Conservation (phyloP, 2,113 vertebrate species). For the Sigmodon hispidus region DNA sequence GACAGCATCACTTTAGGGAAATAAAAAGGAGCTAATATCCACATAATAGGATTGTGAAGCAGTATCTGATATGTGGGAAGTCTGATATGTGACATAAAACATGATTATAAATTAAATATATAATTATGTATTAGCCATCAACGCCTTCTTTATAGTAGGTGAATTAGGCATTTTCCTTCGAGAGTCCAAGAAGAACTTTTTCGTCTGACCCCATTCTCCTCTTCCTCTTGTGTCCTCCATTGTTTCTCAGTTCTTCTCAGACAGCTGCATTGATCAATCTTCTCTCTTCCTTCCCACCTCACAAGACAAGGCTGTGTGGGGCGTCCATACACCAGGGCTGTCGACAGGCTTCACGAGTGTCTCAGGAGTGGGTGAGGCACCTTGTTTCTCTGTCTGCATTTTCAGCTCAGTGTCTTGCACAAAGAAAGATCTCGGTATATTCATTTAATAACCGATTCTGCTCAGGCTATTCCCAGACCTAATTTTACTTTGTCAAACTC, state of each 20-base stretch:
- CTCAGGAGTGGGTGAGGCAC: background rate
- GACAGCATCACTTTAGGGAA: background rate
- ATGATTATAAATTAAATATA: background rate
- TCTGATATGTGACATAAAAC: background rate
- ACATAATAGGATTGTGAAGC: background rate
- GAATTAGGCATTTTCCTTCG: background rate
- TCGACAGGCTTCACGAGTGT: background rate
- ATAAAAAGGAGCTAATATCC: background rate
- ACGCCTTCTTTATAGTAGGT: background rate
- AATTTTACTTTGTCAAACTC: background rate
- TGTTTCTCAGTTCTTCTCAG: fast-evolving
- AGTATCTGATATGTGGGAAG: background rate
- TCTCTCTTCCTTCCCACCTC: background rate
- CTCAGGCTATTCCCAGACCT: background rate
- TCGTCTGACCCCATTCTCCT: background rate
- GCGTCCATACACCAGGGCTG: no score
- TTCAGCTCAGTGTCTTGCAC: background rate
- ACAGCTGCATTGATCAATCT: no score
- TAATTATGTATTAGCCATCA: background rate
- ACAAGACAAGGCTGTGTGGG: background rate
- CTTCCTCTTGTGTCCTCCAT: background rate
- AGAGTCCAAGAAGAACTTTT: background rate
- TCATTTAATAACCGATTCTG: background rate
- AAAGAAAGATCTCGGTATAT: background rate
- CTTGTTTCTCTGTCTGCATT: background rate